Conservation (phyloP, 2,797 vertebrate genomes). For the Macropus fuliginosus region DNA sequence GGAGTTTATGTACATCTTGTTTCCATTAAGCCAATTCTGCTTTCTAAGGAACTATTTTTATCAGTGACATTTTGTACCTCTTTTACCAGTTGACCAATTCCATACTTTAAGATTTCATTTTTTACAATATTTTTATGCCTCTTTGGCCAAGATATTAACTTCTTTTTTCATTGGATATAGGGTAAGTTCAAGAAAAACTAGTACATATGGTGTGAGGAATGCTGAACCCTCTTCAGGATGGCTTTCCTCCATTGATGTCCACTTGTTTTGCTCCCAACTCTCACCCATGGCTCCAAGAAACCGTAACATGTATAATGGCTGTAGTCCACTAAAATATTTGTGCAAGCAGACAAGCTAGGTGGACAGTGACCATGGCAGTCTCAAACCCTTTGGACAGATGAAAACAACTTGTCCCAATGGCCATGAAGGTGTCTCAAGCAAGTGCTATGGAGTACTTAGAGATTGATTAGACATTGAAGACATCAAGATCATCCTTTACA, state of each 20-base stretch:
- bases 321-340: not conserved
- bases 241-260: not conserved
- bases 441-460: not conserved
- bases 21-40: no score
- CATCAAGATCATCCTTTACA: not conserved
- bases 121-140: no score
- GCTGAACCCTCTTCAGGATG: no score
- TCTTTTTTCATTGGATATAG: not conserved
- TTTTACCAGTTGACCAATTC: no score
- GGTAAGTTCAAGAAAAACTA: no score
- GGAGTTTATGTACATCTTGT: no score
- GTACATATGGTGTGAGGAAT: fast-evolving
- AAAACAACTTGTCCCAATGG: not conserved
- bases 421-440: not conserved
- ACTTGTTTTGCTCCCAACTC: not conserved
- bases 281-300: not conserved
- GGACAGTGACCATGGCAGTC: not conserved
- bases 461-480: not conserved
- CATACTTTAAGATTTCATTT: no score
- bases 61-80: no score
- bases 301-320: not conserved
- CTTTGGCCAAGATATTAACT: not conserved
- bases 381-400: no score
- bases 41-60: no score
- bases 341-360: not conserved